Evolutionary conservation across 2,113 vertebrate species (phyloP), one percentile per base, ranked within the genome.

Genomic region (Peromyscus leucopus): DNA sequence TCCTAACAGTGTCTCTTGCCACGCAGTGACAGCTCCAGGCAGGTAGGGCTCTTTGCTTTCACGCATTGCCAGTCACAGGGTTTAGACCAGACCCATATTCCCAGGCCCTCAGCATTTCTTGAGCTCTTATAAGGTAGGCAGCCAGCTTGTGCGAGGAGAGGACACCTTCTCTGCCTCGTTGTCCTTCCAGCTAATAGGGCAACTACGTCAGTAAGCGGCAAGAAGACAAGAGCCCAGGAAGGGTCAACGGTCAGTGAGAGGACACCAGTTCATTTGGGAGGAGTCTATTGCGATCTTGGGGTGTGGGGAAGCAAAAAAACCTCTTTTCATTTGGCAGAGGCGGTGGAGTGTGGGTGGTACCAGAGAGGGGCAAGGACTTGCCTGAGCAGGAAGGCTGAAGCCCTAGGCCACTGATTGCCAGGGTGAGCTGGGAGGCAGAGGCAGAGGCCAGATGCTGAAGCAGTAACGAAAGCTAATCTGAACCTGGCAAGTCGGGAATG

Each of bases 171-270:
- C 36, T 51, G 85, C 51, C 55, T 91, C 57, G 3, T 12, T 2
- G 17, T 31, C 65, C 91, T 94, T 31, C 55, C 19, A n/a, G 24
- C 7, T 57, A n/a, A 5, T 21, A 57, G 5, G 65, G 28, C 78
- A 94, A 67, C 4, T 13, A 33, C 61, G 59, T 63, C 57, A 76
- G 22, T 28, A 51, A 51, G 39, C 3, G 83, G 16, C 91, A 75
- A 55, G 7, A 3, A 0, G 8, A 7, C 22, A 42, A 63, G 28
- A 1, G 21, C 19, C 28, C 33, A 2, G 36, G 1, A 24, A 28
- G 24, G 51, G 24, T 76, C 26, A 1, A 13, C 39, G 39, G 8
- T 72, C 75, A 39, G 57, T 0, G 6, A 4, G 80, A 93, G 51
- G 0, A 61, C 2, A 22, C 12, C 48, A 33, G 74, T 4, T 19